Base-by-base conservation (phyloP, 2,113 vertebrate species). In the Phaethornis superciliosus region DNA sequence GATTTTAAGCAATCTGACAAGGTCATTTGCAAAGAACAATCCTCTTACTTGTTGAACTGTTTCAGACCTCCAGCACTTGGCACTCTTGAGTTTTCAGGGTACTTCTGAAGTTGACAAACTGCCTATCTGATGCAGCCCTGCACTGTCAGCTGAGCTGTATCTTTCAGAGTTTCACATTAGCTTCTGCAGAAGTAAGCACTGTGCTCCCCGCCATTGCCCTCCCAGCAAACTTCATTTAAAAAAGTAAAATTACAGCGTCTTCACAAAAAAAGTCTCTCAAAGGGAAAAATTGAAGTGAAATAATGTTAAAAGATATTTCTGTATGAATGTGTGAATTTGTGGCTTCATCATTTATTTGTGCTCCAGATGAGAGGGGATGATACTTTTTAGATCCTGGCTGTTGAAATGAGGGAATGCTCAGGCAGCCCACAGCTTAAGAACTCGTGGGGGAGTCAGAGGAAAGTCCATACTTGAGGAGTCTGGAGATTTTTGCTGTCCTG, bases 1-100 rank as follows among this genome's bases (percentile, higher is more conserved):
- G 88, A 94, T 85, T 94, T 96, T 96, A 97, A 88, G 72, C 60
- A 94, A 91, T 46, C 81, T 89, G 95, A 96, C 96, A 96, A 94
- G 86, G 83, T 82, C 8, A 0, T 89, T 95, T 76, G 72, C 75
- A 92, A 88, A 93, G 86, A 94, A 76, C 74, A 85, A 18, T 65
- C 46, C 88, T 68, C 64, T 81, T 62, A 35, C 63, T 75, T 58
- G 47, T 88, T 1, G 0, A 55, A 89, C 92, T 33, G 15, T 68
- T 81, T 88, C 60, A 92, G 80, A 78, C 59, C 60, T 94, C 65
- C 76, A 75, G 49, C 89, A 92, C 16, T 68, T 74, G 65, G 55
- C 26, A 67, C 33, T 77, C 17, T 46, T 47, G 64, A 83, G n/a
- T 94, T 91, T 94, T 85, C 65, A 87, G 58, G 52, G 32, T 82